phyloP scores from a whole-genome alignment of 1,140 invertebrate species.

The Brachionus angularis region DNA sequence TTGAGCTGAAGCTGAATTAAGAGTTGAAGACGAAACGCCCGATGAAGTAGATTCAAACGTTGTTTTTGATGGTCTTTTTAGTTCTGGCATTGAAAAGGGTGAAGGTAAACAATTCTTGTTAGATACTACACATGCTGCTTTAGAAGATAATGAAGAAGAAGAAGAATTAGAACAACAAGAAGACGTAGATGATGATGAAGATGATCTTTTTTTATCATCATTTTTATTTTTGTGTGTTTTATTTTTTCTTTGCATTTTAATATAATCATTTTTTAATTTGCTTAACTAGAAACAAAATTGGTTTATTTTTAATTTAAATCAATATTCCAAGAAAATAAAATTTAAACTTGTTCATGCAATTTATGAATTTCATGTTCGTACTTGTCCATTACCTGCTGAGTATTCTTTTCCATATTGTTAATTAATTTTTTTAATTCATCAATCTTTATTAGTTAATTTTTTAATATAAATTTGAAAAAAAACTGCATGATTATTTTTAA shows the following conservation, averaged over 20 bases:
- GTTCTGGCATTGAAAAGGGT: no score
- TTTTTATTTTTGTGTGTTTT: conserved; percentile 3
- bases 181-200: background rate
- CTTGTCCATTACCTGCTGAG: conserved; percentile 17
- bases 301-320: no score
- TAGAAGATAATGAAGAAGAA: background rate
- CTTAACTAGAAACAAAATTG: no score
- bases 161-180: background rate
- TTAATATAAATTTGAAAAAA: background rate
- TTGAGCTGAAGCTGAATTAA: conserved; percentile 16
- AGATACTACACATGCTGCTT: no score
- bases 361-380: conserved; percentile 28
- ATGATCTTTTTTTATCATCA: background rate
- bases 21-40: background rate
- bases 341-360: background rate
- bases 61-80: no score
- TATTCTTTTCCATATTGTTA: conserved; percentile 23
- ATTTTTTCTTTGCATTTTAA: conserved; percentile 13
- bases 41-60: background rate
- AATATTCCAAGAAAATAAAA: no score
- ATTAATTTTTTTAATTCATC: conserved; percentile 27
- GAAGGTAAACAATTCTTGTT: no score
- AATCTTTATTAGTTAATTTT: background rate
- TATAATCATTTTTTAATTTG: conserved; percentile 11
- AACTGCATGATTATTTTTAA: background rate